Percentiles rank a stretch among this genome's conserved stretches.
Evolutionary conservation across 2,888 invertebrate species (phyloP).

Genomic region (Raillietiella orientalis): DNA sequence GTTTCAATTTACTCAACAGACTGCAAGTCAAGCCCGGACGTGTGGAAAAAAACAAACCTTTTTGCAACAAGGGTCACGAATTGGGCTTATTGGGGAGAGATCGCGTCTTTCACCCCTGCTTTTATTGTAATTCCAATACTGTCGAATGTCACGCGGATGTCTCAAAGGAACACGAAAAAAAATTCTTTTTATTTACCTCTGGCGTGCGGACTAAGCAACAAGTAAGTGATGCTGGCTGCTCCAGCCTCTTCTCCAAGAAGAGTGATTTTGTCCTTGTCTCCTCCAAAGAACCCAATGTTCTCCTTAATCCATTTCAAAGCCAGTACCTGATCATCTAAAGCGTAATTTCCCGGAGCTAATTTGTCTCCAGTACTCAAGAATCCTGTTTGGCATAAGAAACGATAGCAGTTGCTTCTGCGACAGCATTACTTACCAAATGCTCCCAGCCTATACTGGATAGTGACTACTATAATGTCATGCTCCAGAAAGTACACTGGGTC

Average conservation of each 20-base stretch:
- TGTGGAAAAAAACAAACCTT: no score
- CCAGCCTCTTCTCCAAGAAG: conserved; percentile 8
- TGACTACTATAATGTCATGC: not conserved
- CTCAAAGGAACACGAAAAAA: no score
- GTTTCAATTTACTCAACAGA: no score
- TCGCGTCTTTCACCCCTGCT: no score
- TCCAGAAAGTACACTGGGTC: not conserved
- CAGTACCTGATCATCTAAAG: conserved; percentile 8
- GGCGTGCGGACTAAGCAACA: conserved; percentile 8
- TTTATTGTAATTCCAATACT: no score
- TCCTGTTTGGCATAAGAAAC: conserved; percentile 8
- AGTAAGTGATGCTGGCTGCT: conserved; percentile 8
- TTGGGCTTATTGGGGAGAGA: no score
- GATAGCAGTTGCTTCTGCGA: no score
- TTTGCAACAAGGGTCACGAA: no score
- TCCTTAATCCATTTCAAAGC: conserved; percentile 8
- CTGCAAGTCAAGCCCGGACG: no score
- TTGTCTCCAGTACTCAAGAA: conserved; percentile 9
- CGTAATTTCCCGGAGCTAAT: conserved; percentile 9
- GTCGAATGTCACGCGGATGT: no score
- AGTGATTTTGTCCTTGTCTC: conserved; percentile 8
- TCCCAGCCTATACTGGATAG: not conserved
- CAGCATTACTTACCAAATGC: no score
- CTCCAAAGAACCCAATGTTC: conserved; percentile 9
- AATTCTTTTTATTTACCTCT: no score